Evolutionary conservation across 2,888 invertebrate genomes (phyloP), one percentile per base, ranked within the genome.

Genomic region (Teinopalpus imperialis): DNA sequence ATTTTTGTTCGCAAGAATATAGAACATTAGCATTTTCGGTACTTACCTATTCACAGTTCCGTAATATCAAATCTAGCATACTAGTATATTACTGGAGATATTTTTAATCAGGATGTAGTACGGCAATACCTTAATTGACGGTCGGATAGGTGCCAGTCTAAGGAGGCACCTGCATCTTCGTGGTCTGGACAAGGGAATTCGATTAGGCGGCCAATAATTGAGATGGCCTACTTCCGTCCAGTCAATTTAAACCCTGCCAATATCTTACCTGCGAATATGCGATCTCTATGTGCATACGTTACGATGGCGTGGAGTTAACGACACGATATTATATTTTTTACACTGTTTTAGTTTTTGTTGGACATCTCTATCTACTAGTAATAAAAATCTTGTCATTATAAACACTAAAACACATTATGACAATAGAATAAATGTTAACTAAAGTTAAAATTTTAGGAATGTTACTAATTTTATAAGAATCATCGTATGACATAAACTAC

Each of bases 141-240:
- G 42, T 26, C 27, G 30, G 46, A 39, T 37, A 40, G 40, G 12
- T 39, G 40, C 27, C 37, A 27, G 2, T 27, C 37, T 40, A 42
- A 51, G 31, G 23, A n/a, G n/a, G n/a, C n/a, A n/a, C n/a, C n/a
- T 29, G 34, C 53, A 52, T 40, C 54, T 59, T 60, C 59, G 57
- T 59, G 53, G 37, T 48, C 50, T 50, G 49, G 61, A 74, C 72
- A 75, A 54, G 66, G 59, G 66, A 74, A 74, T 69, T 74, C 71
- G 69, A 75, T 74, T 75, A 75, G 66, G 53, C 54, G 35, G 48
- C 53, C 57, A 61, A 57, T 71, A 68, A 71, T 68, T 70, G 57
- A 55, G 51, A 49, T 46, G 50, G 53, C 53, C 52, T 40, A 50
- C 54, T 53, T 54, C 54, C 43, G 37, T 10, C 34, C 52, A 53